Evolutionary conservation across 2,797 vertebrate species (phyloP), one percentile per base, ranked within the genome.

Genomic region (Cetoscarus ocellatus): DNA sequence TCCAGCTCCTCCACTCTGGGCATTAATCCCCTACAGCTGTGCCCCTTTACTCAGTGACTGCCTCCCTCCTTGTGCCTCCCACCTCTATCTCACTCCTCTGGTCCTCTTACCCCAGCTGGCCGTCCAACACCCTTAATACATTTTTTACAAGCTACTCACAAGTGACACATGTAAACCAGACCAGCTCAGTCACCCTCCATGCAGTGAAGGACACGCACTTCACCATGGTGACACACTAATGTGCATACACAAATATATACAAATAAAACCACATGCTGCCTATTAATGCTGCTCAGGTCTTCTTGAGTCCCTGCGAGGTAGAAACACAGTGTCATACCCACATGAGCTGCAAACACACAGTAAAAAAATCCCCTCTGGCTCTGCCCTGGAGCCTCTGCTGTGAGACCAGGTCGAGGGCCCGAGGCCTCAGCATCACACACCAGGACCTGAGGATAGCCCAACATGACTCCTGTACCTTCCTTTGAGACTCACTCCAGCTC

Each of bases 1-100:
- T 94, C 89, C 91, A 88, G 79, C 88, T 88, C 86, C 83, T 95
- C 95, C 94, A 96, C 96, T 97, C 96, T 95, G 94, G 96, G 96
- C 94, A 93, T 87, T 98, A 99, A 99, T 98, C 97, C 96, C 95
- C 96, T 95, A 96, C 97, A 99, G 97, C 97, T 99, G 97, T 96
- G 96, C 95, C 92, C 93, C 92, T 92, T 51, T 83, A 88, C 86
- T 80, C 91, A 88, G 83, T 70, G 68, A 63, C 83, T 66, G 75
- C 61, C 83, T 62, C 77, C 78, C 84, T 58, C 62, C 60, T 67
- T 60, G 77, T 40, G 18, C 49, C 39, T 43, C 47, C 64, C 43
- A 14, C 27, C 45, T 58, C 73, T 54, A 50, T 75, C 84, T 80
- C 68, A 54, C 74, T 78, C 79, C 70, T 64, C 67, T 39, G 8